Evolutionary conservation across 2,113 vertebrate species (phyloP).

Genomic region (Ornithorhynchus anatinus): DNA sequence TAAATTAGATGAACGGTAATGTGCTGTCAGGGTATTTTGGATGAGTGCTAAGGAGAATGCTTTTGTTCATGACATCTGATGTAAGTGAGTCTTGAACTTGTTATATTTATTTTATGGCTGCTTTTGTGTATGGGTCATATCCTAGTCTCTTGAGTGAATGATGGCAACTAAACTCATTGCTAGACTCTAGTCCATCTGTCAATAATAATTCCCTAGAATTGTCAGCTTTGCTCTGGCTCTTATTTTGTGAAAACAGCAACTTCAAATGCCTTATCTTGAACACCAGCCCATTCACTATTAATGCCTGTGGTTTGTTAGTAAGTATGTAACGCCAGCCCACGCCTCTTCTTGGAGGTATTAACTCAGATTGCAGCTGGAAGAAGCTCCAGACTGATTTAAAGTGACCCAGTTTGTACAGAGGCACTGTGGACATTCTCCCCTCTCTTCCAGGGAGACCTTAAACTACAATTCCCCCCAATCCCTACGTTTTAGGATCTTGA

Average conservation of each 20-base stretch:
- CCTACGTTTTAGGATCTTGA: not conserved
- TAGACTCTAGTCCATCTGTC: not conserved
- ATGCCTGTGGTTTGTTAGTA: constrained; percentile 22
- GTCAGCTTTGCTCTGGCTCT: too few relatives aligned
- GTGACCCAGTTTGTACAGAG: too few relatives aligned
- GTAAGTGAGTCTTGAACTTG: constrained; percentile 7
- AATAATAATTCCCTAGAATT: too few relatives aligned
- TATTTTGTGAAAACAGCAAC: too few relatives aligned
- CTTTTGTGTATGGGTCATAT: not conserved
- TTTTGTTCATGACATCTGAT: not conserved
- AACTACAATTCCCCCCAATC: constrained; percentile 6
- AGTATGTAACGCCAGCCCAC: not conserved
- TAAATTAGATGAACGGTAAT: not conserved
- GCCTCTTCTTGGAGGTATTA: constrained; percentile 21
- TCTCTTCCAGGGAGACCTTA: too few relatives aligned
- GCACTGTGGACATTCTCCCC: too few relatives aligned
- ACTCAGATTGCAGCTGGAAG: constrained; percentile 14
- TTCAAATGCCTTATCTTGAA: too few relatives aligned
- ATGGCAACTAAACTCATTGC: not conserved
- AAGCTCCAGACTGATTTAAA: constrained; percentile 18
- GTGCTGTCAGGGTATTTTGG: not conserved
- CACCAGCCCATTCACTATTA: not conserved
- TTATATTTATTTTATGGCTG: not conserved
- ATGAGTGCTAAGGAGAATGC: not conserved
- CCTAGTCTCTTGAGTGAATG: not conserved